A percentile compares a stretch with the other conserved stretches of the same genome.
Evolutionary conservation across 2,797 vertebrate species (phyloP).

Genomic region (Acridotheres tristis): DNA sequence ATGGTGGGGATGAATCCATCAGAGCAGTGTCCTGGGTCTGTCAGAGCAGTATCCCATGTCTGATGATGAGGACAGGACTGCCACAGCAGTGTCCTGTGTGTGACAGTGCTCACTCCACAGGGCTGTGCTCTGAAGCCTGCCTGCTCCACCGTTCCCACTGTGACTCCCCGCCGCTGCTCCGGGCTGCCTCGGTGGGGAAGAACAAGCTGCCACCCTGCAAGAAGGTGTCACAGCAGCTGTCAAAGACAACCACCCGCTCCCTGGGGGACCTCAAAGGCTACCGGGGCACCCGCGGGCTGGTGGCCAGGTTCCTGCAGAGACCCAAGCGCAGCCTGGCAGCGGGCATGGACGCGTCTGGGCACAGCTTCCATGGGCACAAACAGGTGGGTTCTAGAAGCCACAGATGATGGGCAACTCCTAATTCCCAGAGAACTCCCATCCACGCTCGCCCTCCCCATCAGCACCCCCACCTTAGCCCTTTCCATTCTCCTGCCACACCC

Average conservation of each 20-base stretch:
- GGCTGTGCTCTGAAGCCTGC: slow-evolving; percentile 83
- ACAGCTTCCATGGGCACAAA: slow-evolving; percentile 80
- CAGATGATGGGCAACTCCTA: neutral
- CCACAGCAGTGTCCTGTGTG: neutral
- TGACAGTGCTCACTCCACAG: neutral
- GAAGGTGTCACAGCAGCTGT: slow-evolving; percentile 76
- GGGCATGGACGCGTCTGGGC: slow-evolving; percentile 75
- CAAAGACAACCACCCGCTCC: slow-evolving; percentile 89
- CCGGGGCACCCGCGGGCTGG: slow-evolving; percentile 83
- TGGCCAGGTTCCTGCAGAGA: slow-evolving; percentile 92
- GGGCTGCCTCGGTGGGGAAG: slow-evolving; percentile 81
- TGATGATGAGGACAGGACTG: rapidly evolving
- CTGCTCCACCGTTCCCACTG: slow-evolving; percentile 76
- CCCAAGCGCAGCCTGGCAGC: slow-evolving; percentile 85
- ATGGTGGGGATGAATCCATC: rapidly evolving
- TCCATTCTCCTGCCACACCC: neutral
- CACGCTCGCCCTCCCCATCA: neutral
- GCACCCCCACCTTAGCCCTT: neutral
- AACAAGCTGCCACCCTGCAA: slow-evolving; percentile 66
- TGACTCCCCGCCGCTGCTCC: slow-evolving; percentile 79
- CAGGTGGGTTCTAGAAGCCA: slow-evolving; percentile 65
- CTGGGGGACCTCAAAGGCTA: slow-evolving; percentile 91
- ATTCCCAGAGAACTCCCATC: neutral
- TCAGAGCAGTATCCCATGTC: rapidly evolving
- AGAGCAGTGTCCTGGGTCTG: neutral